Percentiles rank a stretch among this genome's conserved stretches.
Conservation (phyloP, 2,797 vertebrate species). For the Yasuhikotakia modesta region DNA sequence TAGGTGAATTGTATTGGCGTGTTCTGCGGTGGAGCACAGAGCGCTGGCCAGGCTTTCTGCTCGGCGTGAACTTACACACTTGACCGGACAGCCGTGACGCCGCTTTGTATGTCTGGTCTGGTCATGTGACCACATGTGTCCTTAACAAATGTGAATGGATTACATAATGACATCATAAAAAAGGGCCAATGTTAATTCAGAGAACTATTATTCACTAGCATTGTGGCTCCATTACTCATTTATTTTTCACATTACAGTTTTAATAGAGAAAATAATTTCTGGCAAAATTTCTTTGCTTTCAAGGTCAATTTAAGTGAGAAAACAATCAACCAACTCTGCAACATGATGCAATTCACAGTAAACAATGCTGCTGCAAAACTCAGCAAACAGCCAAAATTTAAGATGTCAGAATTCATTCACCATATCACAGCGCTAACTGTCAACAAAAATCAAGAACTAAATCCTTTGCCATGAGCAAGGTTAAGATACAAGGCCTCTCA, state of each 20-base stretch:
- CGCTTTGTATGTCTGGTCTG: constrained; percentile 60
- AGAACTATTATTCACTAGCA: not conserved
- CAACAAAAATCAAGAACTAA: constrained; percentile 41
- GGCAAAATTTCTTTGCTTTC: not conserved
- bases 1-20: constrained; percentile 62
- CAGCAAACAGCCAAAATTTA: constrained; percentile 42
- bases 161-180: constrained; percentile 39
- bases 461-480: constrained; percentile 52
- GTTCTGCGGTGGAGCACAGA: constrained; percentile 43
- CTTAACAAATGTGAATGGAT: constrained; percentile 59
- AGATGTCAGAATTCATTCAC: constrained; percentile 51
- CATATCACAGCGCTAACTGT: constrained; percentile 34
- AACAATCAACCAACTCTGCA: constrained; percentile 39
- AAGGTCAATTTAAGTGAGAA: constrained; percentile 30
- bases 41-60: constrained; percentile 54
- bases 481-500: constrained; percentile 54
- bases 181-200: constrained; percentile 16
- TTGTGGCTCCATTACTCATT: not conserved
- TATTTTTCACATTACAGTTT: not conserved
- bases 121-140: constrained; percentile 62
- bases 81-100: constrained; percentile 70
- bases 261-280: not conserved
- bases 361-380: constrained; percentile 43
- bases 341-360: not conserved
- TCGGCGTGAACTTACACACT: constrained; percentile 57